phyloP scores from a whole-genome alignment of 1,140 invertebrate genomes.

The Ridgeia piscesae region DNA sequence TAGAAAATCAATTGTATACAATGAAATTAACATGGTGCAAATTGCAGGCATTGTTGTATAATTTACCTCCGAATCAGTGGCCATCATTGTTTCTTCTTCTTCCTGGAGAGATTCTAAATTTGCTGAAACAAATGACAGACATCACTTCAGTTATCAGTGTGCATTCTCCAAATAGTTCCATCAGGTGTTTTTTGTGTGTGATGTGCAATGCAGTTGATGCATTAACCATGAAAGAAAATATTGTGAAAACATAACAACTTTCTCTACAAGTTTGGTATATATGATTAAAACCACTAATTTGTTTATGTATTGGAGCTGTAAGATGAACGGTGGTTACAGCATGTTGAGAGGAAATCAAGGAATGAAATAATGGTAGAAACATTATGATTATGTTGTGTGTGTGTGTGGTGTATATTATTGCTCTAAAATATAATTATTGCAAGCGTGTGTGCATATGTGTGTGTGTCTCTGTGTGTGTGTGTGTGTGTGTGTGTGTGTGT shows the following conservation, averaged over 20 bases:
- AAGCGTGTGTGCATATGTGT: not conserved
- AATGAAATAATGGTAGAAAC: too few species aligned
- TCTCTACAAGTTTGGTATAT: too few species aligned
- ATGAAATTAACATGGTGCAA: not conserved
- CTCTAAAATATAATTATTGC: not conserved
- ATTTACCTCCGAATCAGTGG: not conserved
- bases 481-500: not conserved
- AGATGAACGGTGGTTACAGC: too few species aligned
- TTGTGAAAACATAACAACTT: too few species aligned
- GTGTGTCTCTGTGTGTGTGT: constrained; percentile 3
- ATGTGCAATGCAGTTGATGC: too few species aligned
- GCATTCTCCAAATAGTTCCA: not conserved
- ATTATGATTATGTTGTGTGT: too few species aligned
- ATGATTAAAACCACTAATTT: too few species aligned
- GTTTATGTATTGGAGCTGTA: too few species aligned
- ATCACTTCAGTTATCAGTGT: not conserved
- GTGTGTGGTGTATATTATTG: too few species aligned
- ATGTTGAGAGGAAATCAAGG: too few species aligned
- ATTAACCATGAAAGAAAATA: too few species aligned
- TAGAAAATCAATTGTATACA: too few species aligned
- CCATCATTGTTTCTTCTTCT: constrained; percentile 6
- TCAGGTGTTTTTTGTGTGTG: not conserved
- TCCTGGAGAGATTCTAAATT: constrained; percentile 12
- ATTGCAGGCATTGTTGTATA: not conserved
- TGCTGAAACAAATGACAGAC: not conserved